A percentile compares a stretch with the other conserved stretches of the same genome.
Evolutionary conservation across 2,888 invertebrate species (phyloP).

Genomic region (Meta bourneti): DNA sequence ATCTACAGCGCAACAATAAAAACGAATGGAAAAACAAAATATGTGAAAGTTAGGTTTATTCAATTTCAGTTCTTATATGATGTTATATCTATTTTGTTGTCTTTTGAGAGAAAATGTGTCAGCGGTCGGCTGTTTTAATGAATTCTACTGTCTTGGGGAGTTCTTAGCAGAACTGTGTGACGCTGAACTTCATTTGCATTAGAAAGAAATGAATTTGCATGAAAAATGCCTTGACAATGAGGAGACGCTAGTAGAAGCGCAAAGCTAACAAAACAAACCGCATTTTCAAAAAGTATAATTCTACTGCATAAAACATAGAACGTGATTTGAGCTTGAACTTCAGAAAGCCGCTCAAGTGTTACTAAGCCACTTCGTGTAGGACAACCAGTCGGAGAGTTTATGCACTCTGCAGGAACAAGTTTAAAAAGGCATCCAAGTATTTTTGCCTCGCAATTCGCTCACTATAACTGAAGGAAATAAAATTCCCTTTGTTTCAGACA

Average conservation of each 20-base stretch:
- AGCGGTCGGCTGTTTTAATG: constrained; percentile 2
- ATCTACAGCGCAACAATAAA: neutral
- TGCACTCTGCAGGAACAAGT: neutral
- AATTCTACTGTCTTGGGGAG: neutral
- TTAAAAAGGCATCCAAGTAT: neutral
- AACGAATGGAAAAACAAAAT: neutral
- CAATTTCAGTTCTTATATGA: constrained; percentile 7
- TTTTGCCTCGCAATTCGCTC: neutral
- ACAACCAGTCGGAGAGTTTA: neutral
- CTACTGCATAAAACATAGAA: constrained; percentile 26
- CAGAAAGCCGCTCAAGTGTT: constrained; percentile 16
- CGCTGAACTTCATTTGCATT: constrained; percentile 64
- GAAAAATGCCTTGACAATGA: constrained; percentile 62
- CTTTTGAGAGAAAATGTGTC: neutral
- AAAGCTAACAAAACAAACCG: constrained; percentile 48
- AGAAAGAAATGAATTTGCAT: constrained; percentile 67
- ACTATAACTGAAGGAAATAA: neutral
- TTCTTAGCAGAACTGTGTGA: constrained; percentile 6
- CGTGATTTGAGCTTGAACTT: constrained; percentile 4
- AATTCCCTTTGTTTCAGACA: neutral
- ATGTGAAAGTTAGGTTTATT: constrained; percentile 14
- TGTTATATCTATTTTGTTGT: neutral
- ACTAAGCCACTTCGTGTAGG: neutral
- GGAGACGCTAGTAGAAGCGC: constrained; percentile 2
- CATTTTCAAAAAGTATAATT: constrained; percentile 57